These are phyloP conservation scores for Netelia inedita DNA, from an alignment of 2,888 invertebrate genomes.

Conservation along the genomic window DNA sequence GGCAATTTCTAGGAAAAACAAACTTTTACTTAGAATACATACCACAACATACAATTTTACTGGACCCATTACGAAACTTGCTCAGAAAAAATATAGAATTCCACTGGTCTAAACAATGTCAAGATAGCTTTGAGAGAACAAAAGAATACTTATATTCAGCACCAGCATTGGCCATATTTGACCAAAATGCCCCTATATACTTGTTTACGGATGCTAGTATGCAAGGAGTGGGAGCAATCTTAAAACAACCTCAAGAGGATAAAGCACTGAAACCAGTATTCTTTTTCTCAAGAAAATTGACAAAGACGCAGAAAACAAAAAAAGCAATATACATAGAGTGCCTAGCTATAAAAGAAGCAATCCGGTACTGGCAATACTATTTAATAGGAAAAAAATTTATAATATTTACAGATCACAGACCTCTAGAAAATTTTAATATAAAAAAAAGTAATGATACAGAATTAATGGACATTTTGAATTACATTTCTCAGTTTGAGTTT, in stretches of 20 bases:
- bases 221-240: slow-evolving; percentile 44
- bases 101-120: slow-evolving; percentile 57
- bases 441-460: slow-evolving; percentile 46
- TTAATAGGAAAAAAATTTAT: slow-evolving; percentile 47
- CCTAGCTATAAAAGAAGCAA: slow-evolving; percentile 20
- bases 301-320: slow-evolving; percentile 50
- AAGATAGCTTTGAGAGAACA: slow-evolving; percentile 44
- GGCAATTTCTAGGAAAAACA: slow-evolving; percentile 53
- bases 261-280: slow-evolving; percentile 39
- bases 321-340: slow-evolving; percentile 42
- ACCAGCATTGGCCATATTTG: slow-evolving; percentile 61
- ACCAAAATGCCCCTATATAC: slow-evolving; percentile 45
- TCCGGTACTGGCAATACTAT: slow-evolving; percentile 53
- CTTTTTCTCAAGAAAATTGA: slow-evolving; percentile 54
- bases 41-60: slow-evolving; percentile 31
- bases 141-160: slow-evolving; percentile 59
- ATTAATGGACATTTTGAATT: slow-evolving; percentile 42
- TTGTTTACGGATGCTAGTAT: slow-evolving; percentile 68
- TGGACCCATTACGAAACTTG: slow-evolving; percentile 59
- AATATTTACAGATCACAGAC: slow-evolving; percentile 55
- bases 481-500: slow-evolving; percentile 48
- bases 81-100: slow-evolving; percentile 57
- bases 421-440: slow-evolving; percentile 49
- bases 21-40: slow-evolving; percentile 60
- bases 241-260: slow-evolving; percentile 29